Evolutionary conservation across 2,113 vertebrate genomes (phyloP).

Genomic region (Brienomyrus brachyistius): DNA sequence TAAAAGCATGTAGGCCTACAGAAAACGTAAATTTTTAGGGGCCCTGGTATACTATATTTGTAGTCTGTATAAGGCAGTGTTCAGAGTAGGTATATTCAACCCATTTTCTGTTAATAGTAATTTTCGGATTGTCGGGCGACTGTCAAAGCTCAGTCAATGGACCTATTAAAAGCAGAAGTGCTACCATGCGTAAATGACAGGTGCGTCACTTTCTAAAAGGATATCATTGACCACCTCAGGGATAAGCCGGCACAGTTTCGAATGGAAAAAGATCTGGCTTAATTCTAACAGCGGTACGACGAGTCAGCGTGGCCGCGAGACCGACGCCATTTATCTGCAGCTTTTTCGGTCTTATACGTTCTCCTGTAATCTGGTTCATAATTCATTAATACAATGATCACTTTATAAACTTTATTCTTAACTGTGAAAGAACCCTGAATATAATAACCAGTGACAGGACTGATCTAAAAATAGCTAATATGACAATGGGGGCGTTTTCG

Average conservation of each 20-base stretch:
- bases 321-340: background rate
- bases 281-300: background rate
- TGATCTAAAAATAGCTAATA: background rate
- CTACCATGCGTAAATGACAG: background rate
- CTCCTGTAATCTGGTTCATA: background rate
- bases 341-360: background rate
- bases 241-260: background rate
- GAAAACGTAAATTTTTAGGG: background rate
- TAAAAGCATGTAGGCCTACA: background rate
- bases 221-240: background rate
- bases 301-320: background rate
- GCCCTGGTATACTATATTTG: background rate
- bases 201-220: background rate
- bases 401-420: conserved; percentile 1
- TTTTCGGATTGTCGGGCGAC: background rate
- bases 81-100: background rate
- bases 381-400: conserved; percentile 1
- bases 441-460: background rate
- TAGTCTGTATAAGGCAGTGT: background rate
- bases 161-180: background rate
- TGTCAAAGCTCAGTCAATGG: background rate
- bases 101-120: background rate
- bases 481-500: conserved; percentile 1
- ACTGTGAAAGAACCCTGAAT: background rate
- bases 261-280: background rate